Conservation (phyloP, 2,113 vertebrate species). For the Raja brachyura region DNA sequence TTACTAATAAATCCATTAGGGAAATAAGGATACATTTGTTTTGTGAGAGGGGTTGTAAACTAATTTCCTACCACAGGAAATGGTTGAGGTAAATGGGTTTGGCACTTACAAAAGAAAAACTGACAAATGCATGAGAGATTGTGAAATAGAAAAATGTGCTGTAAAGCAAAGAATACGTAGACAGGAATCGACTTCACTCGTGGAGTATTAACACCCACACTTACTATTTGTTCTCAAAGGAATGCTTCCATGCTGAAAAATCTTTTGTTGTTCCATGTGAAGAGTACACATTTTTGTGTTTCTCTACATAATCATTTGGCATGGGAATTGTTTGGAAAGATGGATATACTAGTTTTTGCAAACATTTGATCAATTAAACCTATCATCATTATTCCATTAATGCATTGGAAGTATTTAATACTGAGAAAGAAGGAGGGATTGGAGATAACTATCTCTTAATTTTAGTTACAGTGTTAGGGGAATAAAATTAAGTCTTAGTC, state of each 20-base stretch:
- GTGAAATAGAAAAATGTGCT: background rate
- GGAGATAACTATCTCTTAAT: background rate
- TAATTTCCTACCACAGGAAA: background rate
- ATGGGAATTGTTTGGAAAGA: background rate
- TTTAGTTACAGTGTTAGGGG: background rate
- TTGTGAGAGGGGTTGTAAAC: background rate
- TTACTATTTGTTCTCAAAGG: background rate
- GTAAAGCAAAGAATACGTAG: background rate
- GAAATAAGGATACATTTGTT: background rate
- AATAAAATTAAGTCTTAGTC: background rate
- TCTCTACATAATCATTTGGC: background rate
- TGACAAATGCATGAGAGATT: background rate
- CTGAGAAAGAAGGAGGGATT: background rate
- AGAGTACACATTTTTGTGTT: too few relatives aligned
- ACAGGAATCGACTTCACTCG: background rate
- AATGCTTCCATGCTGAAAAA: background rate
- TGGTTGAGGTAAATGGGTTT: background rate
- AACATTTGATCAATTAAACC: background rate
- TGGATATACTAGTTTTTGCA: background rate
- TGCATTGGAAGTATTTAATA: background rate
- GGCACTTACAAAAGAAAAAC: background rate
- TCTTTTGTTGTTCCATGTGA: background rate
- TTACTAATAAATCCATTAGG: background rate
- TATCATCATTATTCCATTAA: background rate
- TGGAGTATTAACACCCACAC: background rate